A percentile compares a stretch with the other conserved stretches of the same genome.
Evolutionary conservation across 2,888 invertebrate genomes (phyloP).

Genomic region (Agrilus mali): DNA sequence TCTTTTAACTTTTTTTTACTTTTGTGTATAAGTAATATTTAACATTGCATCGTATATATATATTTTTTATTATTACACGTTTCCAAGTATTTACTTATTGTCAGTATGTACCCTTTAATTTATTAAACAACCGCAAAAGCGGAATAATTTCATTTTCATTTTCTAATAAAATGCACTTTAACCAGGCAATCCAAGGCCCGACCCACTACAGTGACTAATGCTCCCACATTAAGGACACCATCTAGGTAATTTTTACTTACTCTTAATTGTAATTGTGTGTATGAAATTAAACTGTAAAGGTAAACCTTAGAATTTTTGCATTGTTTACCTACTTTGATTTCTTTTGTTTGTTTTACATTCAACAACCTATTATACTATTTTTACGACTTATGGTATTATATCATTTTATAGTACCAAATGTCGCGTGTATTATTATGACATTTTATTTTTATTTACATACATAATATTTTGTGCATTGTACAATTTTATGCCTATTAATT

Average conservation of each 20-base stretch:
- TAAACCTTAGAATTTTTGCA: background rate
- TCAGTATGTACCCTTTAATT: too few relatives aligned
- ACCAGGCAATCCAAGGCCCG: slow-evolving; percentile 32
- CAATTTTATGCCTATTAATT: too few relatives aligned
- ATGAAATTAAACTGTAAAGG: background rate
- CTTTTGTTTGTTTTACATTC: background rate
- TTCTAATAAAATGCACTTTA: slow-evolving; percentile 23
- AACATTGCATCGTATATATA: background rate
- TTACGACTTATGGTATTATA: too few relatives aligned
- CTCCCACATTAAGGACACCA: slow-evolving; percentile 33
- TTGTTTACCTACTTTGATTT: background rate
- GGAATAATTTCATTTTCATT: too few relatives aligned
- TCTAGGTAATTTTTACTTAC: slow-evolving; percentile 29
- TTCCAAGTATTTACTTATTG: too few relatives aligned
- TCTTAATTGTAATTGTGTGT: background rate
- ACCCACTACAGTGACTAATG: slow-evolving; percentile 32
- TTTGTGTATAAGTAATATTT: background rate
- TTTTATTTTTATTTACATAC: too few relatives aligned
- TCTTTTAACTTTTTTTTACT: background rate
- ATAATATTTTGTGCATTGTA: too few relatives aligned
- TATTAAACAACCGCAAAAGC: too few relatives aligned
- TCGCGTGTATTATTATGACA: too few relatives aligned
- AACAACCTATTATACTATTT: background rate
- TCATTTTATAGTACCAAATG: too few relatives aligned
- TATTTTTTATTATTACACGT: background rate